Conservation (phyloP, 1,140 invertebrate species). For the Atta texana region DNA sequence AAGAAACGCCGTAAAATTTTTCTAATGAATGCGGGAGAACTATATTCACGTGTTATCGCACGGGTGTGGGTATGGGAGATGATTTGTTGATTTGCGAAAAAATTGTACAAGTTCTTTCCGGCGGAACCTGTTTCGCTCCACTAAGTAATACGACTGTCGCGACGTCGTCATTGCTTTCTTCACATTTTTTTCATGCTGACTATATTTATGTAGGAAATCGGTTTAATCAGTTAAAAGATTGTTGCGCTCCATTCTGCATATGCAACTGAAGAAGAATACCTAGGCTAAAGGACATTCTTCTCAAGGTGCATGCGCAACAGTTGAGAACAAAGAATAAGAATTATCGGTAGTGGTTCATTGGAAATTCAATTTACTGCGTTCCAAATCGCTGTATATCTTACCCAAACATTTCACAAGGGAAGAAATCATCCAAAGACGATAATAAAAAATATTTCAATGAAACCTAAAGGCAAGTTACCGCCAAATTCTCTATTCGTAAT, state of each 20-base stretch:
- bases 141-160: conserved; percentile 37
- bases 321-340: not conserved
- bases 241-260: conserved; percentile 20
- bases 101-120: conserved; percentile 34
- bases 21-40: not conserved
- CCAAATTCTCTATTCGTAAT: not conserved
- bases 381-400: not conserved
- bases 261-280: conserved; percentile 13
- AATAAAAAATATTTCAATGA: conserved; percentile 76
- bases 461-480: conserved; percentile 73
- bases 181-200: conserved; percentile 11
- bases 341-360: not conserved
- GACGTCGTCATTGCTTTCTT: conserved; percentile 28
- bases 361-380: not conserved
- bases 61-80: not conserved
- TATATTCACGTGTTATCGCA: not conserved
- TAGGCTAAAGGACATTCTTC: not conserved
- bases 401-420: not conserved
- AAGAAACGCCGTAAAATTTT: not conserved
- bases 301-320: not conserved
- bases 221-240: conserved; percentile 63
- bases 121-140: conserved; percentile 68
- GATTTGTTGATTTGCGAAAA: not conserved
- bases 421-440: not conserved
- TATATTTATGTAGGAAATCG: conserved; percentile 58